Base-by-base conservation (phyloP, 37 sponge, comb jelly and placozoan genomes). In the Halisarca cf. caerulea region DNA sequence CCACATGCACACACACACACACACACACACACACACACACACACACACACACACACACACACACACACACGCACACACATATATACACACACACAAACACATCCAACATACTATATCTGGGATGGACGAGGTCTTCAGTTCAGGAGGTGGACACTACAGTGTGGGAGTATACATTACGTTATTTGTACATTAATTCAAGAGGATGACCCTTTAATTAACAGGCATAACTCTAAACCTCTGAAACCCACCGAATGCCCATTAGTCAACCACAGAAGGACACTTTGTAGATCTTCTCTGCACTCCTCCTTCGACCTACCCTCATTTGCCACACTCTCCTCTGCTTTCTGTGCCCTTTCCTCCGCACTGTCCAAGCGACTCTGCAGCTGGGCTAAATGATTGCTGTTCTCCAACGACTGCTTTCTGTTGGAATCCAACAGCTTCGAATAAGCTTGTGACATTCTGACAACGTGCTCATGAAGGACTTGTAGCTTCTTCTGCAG, bases 171-270 rank as follows among this genome's bases (percentile, higher is more conserved):
- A 68, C 15, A 47, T 47, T 47, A 47, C 51, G 6, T 14, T 47
- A n/a, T n/a, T n/a, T 59, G 60, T n/a, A n/a, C 3, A 6, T 2
- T 8, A 27, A 59, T 27, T 17, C 11, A 27, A 6, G 34, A 68
- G 69, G 69, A 68, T 1, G 69, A 68, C 69, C 69, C 69, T 68
- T 9, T 30, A 68, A 68, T 30, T 68, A 34, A 30, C 35, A 27
- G 23, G 60, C 25, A 59, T 6, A 59, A 27, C 23, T 6, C 17
- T 20, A 20, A 17, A 54, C 11, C 17, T 11, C 25, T 3, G 69
- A 68, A 68, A 27, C 69, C 69, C 33, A 68, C 69, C 33, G 35
- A 68, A 28, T 68, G 69, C 33, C 69, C 69, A 1, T 34, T 4
- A 6, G 69, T 34, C 2, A 68, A 0, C 69, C 69, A 68, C 1